Evolutionary conservation across 2,797 vertebrate species (phyloP).

Genomic region (Erethizon dorsatum): DNA sequence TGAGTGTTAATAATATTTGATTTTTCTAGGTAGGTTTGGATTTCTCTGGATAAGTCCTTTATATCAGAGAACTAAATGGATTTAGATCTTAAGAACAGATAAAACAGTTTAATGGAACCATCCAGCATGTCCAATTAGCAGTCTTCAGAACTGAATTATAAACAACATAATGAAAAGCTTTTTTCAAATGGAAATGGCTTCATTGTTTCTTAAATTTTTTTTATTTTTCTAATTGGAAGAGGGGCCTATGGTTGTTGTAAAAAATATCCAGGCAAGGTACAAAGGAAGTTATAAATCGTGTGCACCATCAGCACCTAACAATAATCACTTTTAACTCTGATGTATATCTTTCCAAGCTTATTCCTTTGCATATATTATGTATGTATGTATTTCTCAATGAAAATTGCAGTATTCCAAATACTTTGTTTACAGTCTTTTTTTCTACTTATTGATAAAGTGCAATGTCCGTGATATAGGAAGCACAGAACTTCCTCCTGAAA

Average conservation of each 20-base stretch:
- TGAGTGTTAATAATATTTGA: neutral
- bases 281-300: neutral
- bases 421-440: neutral
- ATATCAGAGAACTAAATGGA: neutral
- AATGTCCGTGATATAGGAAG: neutral
- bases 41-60: neutral
- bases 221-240: neutral
- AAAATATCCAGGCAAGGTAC: neutral
- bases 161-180: neutral
- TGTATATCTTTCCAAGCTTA: neutral
- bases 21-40: neutral
- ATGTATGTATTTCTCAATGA: neutral
- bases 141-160: neutral
- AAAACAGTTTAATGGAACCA: neutral
- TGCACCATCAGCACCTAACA: neutral
- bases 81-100: neutral
- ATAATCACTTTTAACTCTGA: slow-evolving; percentile 1
- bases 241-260: neutral
- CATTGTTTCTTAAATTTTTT: neutral
- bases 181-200: neutral
- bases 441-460: neutral
- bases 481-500: neutral
- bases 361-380: neutral
- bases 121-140: neutral
- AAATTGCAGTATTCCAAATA: neutral